A percentile compares a stretch with the other conserved stretches of the same genome.
phyloP scores from a whole-genome alignment of 2,888 invertebrate species.

The Pseudococcus jackbeardsleyi region DNA sequence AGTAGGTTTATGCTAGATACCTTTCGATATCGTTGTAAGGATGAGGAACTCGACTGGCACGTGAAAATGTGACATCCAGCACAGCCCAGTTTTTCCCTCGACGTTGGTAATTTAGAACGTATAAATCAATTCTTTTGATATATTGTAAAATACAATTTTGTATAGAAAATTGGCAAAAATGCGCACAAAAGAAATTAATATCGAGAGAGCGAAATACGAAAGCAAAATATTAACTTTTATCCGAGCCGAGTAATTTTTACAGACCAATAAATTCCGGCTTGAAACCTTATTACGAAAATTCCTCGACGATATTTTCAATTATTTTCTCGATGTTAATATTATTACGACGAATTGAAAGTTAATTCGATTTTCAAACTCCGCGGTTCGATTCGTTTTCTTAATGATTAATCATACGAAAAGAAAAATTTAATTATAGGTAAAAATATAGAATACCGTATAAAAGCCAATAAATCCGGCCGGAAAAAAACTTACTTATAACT shows the following conservation, averaged over 20 bases:
- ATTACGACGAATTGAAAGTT: slow-evolving; percentile 35
- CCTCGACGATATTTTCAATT: slow-evolving; percentile 34
- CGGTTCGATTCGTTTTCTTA: slow-evolving; percentile 18
- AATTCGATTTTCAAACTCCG: slow-evolving; percentile 25
- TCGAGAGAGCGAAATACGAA: slow-evolving; percentile 28
- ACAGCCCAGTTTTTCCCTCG: not conserved
- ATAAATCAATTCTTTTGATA: slow-evolving; percentile 31
- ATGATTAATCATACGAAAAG: slow-evolving; percentile 18
- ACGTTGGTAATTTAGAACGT: not conserved
- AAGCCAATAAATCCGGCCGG: not conserved
- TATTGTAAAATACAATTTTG: slow-evolving; percentile 20
- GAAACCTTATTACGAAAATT: slow-evolving; percentile 38
- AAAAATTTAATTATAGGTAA: slow-evolving; percentile 27
- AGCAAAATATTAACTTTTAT: slow-evolving; percentile 35
- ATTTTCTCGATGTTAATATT: slow-evolving; percentile 27
- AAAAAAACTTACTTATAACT: slow-evolving; percentile 43
- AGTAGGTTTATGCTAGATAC: not conserved
- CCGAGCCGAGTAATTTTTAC: slow-evolving; percentile 38
- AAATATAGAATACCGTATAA: not conserved
- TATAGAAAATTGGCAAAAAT: slow-evolving; percentile 23
- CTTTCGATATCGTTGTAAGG: not conserved
- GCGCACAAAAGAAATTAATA: slow-evolving; percentile 25
- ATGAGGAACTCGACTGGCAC: slow-evolving; percentile 1
- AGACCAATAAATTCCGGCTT: slow-evolving; percentile 5
- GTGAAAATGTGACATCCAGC: not conserved